Percentiles rank a stretch among this genome's conserved stretches.
Evolutionary conservation across 1,140 invertebrate genomes (phyloP).

Genomic region (Lordiphosa stackelbergi): DNA sequence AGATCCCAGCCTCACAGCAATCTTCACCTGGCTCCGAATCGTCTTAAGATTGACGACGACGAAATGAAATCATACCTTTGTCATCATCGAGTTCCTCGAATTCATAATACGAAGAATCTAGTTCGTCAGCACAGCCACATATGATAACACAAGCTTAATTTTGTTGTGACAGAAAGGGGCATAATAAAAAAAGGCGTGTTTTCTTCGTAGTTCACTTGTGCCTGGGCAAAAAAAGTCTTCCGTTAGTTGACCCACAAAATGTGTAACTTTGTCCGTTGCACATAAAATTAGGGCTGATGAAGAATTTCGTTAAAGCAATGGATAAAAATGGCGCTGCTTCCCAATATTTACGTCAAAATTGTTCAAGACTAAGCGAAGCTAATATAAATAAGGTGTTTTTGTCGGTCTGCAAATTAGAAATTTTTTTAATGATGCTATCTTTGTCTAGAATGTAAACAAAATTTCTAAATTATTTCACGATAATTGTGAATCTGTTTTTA

Average conservation of each 20-base stretch:
- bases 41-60: too few relatives aligned
- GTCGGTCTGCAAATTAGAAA: background rate
- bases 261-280: constrained; percentile 53
- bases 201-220: background rate
- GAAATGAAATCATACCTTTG: too few relatives aligned
- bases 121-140: too few relatives aligned
- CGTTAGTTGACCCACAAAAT: background rate
- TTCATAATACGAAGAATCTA: too few relatives aligned
- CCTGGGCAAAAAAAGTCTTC: background rate
- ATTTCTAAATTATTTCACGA: constrained; percentile 10
- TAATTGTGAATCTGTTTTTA: background rate
- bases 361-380: background rate
- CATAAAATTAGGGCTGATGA: constrained; percentile 73
- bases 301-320: constrained; percentile 76
- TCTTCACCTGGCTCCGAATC: too few relatives aligned
- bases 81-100: too few relatives aligned
- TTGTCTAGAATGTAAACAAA: background rate
- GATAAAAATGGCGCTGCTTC: constrained; percentile 49
- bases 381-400: constrained; percentile 2
- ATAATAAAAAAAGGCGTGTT: too few relatives aligned
- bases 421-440: too few relatives aligned
- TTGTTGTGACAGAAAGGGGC: too few relatives aligned
- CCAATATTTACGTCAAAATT: constrained; percentile 34
- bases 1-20: too few relatives aligned
- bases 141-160: too few relatives aligned